These are phyloP conservation scores for Zootoca vivipara DNA, from an alignment of 2,113 vertebrate species.

Conservation along the genomic window DNA sequence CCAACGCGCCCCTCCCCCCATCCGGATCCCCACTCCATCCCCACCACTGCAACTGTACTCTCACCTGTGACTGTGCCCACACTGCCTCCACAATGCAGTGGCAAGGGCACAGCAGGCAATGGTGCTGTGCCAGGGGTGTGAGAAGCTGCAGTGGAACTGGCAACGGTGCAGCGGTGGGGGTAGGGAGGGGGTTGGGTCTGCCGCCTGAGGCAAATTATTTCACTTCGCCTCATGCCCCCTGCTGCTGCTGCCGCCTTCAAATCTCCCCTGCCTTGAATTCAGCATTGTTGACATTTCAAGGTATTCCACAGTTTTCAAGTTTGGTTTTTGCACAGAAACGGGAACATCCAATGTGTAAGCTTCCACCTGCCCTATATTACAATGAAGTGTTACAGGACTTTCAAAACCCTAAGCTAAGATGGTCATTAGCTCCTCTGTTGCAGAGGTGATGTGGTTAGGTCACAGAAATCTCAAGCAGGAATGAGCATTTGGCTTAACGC, in stretches of 20 bases:
- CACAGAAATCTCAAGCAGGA: no score
- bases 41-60: no score
- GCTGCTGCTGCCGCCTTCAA: not conserved
- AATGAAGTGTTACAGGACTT: not conserved
- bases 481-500: not conserved
- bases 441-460: not conserved
- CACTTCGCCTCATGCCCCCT: not conserved
- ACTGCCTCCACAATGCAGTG: no score
- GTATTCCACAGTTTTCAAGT: not conserved
- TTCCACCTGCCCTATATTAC: not conserved
- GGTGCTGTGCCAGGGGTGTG: no score
- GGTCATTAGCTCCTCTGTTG: not conserved
- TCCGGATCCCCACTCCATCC: no score
- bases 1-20: no score
- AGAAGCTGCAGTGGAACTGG: not conserved
- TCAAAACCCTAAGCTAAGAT: no score
- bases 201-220: no score
- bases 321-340: not conserved
- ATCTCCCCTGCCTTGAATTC: not conserved
- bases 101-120: no score
- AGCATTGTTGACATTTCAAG: not conserved
- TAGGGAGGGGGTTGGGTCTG: no score
- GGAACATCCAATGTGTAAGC: not conserved
- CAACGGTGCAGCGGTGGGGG: no score
- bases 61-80: no score